A percentile compares a stretch with the other conserved stretches of the same genome.
phyloP scores from a whole-genome alignment of 2,888 invertebrate genomes.

The Liodrosophila aerea region DNA sequence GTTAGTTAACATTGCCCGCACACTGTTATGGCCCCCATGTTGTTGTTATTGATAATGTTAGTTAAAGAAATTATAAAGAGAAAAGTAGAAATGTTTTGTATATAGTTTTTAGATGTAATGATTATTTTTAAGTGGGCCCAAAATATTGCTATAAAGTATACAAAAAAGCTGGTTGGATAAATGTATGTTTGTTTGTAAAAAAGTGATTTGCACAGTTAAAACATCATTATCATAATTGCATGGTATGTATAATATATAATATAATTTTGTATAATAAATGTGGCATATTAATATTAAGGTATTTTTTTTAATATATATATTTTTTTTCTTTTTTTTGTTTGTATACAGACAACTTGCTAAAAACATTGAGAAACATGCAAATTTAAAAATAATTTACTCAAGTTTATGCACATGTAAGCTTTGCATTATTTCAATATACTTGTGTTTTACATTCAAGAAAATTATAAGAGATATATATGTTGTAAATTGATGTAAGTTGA shows the following conservation, averaged over 20 bases:
- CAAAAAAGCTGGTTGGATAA: constrained; percentile 46
- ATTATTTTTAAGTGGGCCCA: constrained; percentile 64
- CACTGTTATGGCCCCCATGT: constrained; percentile 35
- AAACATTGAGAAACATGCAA: constrained; percentile 83
- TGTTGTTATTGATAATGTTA: constrained; percentile 19
- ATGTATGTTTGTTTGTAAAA: constrained; percentile 35
- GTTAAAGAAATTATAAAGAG: constrained; percentile 55
- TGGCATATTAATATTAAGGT: constrained; percentile 48
- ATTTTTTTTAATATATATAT: constrained; percentile 21
- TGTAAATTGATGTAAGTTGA: constrained; percentile 31
- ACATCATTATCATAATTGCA: constrained; percentile 31
- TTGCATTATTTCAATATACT: constrained; percentile 17
- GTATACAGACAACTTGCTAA: constrained; percentile 72
- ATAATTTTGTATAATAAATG: constrained; percentile 50
- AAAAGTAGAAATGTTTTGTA: constrained; percentile 34
- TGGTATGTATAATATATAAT: constrained; percentile 55
- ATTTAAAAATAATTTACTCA: constrained; percentile 70
- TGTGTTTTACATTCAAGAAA: constrained; percentile 30
- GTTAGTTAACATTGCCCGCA: constrained; percentile 16
- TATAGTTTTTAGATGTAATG: constrained; percentile 37
- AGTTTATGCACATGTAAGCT: constrained; percentile 59
- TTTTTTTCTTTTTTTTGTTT: constrained; percentile 42
- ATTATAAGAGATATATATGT: constrained; percentile 15
- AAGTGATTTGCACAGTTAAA: constrained; percentile 53
- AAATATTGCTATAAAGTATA: constrained; percentile 62